Percentiles rank a stretch among this genome's conserved stretches.
phyloP scores from a whole-genome alignment of 2,888 invertebrate genomes.

The Ischnus inquisitorius region DNA sequence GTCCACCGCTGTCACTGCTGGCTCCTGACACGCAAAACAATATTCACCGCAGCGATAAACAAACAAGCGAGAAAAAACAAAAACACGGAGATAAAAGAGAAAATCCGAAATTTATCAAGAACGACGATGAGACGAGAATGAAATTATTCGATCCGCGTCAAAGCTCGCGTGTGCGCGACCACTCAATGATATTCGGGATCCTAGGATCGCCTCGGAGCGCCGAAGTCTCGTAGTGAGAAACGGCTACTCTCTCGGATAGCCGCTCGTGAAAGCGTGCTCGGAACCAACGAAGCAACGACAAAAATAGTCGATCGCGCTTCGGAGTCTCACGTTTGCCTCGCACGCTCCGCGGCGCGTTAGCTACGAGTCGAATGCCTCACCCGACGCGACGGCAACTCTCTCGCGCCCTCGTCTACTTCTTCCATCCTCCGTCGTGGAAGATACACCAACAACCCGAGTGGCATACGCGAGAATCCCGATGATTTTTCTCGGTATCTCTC shows the following conservation, averaged over 20 bases:
- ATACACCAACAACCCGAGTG: not conserved
- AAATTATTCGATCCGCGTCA: not conserved
- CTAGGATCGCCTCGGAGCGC: conserved; percentile 22
- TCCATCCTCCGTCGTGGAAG: conserved; percentile 27
- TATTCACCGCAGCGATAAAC: conserved; percentile 5
- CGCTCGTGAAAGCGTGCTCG: conserved; percentile 70
- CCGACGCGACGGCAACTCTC: conserved; percentile 19
- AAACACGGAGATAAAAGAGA: not conserved
- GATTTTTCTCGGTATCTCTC: conserved; percentile 7
- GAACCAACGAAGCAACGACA: conserved; percentile 76
- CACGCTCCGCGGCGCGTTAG: conserved; percentile 38
- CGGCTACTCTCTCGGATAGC: conserved; percentile 55
- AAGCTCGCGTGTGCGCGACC: not conserved
- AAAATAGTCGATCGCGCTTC: conserved; percentile 79
- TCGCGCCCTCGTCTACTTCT: conserved; percentile 31
- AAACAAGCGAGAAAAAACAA: conserved; percentile 7
- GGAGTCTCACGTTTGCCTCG: conserved; percentile 43
- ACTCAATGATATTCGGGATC: not conserved
- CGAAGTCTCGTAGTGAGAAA: conserved; percentile 36
- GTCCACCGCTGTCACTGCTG: conserved; percentile 91
- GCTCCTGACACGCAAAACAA: conserved; percentile 77
- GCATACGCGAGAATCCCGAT: not conserved
- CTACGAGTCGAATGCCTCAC: conserved; percentile 31
- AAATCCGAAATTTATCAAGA: not conserved
- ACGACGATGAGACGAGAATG: not conserved